Base-by-base conservation (phyloP, 2,888 invertebrate genomes). In the Eurois occulta region DNA sequence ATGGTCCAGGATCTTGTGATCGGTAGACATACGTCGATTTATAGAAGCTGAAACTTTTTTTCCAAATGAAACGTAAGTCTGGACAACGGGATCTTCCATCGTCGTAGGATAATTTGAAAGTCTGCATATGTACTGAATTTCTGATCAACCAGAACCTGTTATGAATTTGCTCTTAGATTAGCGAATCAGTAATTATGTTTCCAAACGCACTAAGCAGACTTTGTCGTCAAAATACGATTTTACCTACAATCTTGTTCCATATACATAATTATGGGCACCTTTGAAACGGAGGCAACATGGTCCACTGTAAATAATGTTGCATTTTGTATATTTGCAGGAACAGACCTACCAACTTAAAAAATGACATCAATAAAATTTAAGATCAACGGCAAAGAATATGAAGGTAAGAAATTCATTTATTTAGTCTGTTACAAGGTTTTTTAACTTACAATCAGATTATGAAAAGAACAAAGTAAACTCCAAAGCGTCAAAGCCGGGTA, bases 371-470 rank as follows among this genome's bases (percentile, higher is more conserved):
- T 87, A 13, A 84, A 84, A 67, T 84, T 87, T 13, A 87, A 87
- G 46, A 91, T 93, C 65, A 93, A 92, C 55, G 92, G 90, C 0
- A 90, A 85, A 80, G 75, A 85, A 18, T 88, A 91, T 81, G 86
- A 89, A 87, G 90, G 92, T 92, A 87, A 83, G 81, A 62, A 65
- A n/a, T 35, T 77, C 2, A 16, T 21, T 7, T 11, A 7, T 7
- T 38, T 2, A 69, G 3, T 38, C 1, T 38, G 7, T 64, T 41
- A 13, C 64, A 24, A 8, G 8, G 7, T 38, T 13, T n/a, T 64
- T 38, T 0, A 32, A 32, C 18, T 13, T 28, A 16, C 16, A 28
- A 58, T 3, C 24, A n/a, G 24, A 11, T 52, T 52, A 1, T 52
- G 10, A 24, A 52, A 38, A 38, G 38, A n/a, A 52, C 4, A 11